Evolutionary conservation across 2,888 invertebrate species (phyloP).

Genomic region (Spicauda simplicius): DNA sequence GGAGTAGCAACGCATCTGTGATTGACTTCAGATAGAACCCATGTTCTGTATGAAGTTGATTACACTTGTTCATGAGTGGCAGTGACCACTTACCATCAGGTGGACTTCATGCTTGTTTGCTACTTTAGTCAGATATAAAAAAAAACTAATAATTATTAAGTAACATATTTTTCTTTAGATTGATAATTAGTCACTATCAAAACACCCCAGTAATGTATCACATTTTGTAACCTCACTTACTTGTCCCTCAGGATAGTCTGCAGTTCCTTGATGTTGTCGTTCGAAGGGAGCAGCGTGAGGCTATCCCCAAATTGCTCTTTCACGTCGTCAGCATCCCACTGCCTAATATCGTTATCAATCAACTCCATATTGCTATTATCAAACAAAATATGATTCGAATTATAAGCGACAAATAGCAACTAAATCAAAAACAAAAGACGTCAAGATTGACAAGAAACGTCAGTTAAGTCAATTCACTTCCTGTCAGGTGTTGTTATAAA

Average conservation of each 20-base stretch:
- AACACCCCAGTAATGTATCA: not conserved
- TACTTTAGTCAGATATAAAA: no score
- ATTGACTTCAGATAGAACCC: no score
- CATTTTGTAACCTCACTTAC: constrained; percentile 83
- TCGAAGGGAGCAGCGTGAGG: constrained; percentile 88
- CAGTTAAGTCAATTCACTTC: not conserved
- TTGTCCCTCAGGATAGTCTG: constrained; percentile 95
- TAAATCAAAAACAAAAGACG: not conserved
- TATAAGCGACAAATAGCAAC: not conserved
- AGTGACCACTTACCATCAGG: no score
- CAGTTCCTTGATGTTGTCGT: constrained; percentile 92
- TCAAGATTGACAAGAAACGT: not conserved
- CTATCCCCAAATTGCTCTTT: constrained; percentile 87
- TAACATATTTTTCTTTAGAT: no score
- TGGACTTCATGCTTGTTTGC: no score
- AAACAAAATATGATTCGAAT: constrained; percentile 10
- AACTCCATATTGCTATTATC: constrained; percentile 63
- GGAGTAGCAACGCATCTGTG: no score
- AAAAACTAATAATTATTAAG: no score
- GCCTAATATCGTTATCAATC: constrained; percentile 71
- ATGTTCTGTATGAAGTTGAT: no score
- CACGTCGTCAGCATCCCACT: constrained; percentile 72
- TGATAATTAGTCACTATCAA: no score
- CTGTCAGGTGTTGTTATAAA: no score
- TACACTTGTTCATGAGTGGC: no score